Evolutionary conservation across 2,797 vertebrate genomes (phyloP).

Genomic region (Squalus acanthias): DNA sequence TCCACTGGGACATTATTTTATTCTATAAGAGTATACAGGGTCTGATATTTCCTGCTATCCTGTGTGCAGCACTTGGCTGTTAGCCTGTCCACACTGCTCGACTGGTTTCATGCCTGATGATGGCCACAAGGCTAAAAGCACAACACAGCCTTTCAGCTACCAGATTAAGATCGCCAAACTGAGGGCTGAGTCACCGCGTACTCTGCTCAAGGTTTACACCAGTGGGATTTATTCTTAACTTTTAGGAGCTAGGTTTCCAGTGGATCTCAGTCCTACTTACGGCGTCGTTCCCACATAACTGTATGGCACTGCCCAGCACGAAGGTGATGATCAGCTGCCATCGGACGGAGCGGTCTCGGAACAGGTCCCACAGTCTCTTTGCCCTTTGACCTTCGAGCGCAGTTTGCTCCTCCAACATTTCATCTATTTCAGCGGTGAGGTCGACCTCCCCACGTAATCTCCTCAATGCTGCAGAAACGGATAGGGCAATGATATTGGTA

Average conservation of each 20-base stretch:
- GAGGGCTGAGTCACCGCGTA: not conserved
- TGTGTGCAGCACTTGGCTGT: not conserved
- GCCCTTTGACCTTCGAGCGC: not conserved
- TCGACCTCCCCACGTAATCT: not conserved
- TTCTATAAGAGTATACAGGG: not conserved
- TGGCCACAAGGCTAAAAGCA: not conserved
- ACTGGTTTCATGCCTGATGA: not conserved
- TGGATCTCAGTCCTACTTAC: conserved; percentile 26
- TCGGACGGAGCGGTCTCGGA: not conserved
- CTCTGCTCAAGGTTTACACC: not conserved
- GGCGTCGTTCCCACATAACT: conserved; percentile 30
- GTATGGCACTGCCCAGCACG: conserved; percentile 4
- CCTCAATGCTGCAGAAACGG: not conserved
- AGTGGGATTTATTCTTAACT: not conserved
- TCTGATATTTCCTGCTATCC: not conserved
- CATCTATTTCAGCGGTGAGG: conserved; percentile 8
- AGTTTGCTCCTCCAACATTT: conserved; percentile 1
- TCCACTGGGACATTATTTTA: not conserved
- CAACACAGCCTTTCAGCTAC: not conserved
- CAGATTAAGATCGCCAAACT: not conserved
- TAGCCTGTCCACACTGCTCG: not conserved
- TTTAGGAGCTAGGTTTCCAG: not conserved
- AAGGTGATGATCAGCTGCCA: conserved; percentile 23
- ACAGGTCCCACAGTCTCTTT: conserved; percentile 20
- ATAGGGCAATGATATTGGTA: not conserved